Base-by-base conservation (phyloP, 2,888 invertebrate species). In the Chymomyza caudatula region DNA sequence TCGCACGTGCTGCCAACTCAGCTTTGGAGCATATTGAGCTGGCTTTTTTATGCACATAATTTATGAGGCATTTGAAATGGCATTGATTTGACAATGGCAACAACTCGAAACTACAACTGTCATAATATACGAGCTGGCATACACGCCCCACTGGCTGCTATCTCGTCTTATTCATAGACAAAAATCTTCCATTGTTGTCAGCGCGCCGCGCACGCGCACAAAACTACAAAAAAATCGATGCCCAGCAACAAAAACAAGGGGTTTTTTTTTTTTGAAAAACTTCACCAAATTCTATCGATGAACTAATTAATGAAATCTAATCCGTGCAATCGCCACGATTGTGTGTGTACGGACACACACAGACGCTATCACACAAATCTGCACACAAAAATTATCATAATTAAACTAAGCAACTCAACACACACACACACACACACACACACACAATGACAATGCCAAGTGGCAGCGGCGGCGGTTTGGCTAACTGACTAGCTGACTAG, bases 241-340 rank as follows among this genome's bases (percentile, higher is more conserved):
- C 25, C 29, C 29, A 54, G 11, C 22, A 17, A 23, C 54, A 54
- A 54, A 17, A 54, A 54, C 11, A n/a, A 25, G n/a, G n/a, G n/a
- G n/a, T n/a, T n/a, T n/a, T n/a, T n/a, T n/a, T n/a, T n/a, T 52
- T 37, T 37, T 11, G 4, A n/a, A 11, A 56, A 56, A 19, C 8
- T 37, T 37, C 29, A 37, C 19, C 42, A 71, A 59, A 56, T 43
- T 58, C 51, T 62, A 68, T 65, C 58, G 71, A 42, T 47, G 44
- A 76, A 73, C 84, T 83, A 82, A 85, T 82, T 85, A 85, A 82
- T 78, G 76, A 82, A 85, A 82, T 85, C 83, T 74, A 66, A 79
- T 77, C 80, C 69, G 60, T 67, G 63, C 67, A 66, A 76, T 76
- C 75, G 60, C 54, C 54, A 17, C n/a, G n/a, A n/a, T n/a, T n/a